Conservation (phyloP, 2,113 vertebrate species). For the Sprattus sprattus region DNA sequence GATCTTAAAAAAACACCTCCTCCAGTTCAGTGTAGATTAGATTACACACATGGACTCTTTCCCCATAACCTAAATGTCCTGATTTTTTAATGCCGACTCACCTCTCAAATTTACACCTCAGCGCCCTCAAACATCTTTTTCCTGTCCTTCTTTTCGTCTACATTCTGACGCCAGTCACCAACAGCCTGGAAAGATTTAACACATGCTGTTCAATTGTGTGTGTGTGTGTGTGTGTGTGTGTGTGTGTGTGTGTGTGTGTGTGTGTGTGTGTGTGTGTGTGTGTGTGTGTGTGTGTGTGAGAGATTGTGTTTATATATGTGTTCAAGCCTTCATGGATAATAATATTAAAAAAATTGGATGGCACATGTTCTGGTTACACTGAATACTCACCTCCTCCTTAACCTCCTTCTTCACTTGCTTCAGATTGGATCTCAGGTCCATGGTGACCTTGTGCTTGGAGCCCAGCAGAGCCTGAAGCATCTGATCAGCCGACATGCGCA, state of each 20-base stretch:
- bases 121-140: constrained; percentile 14
- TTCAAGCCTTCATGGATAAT: too few relatives aligned
- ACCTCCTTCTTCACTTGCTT: constrained; percentile 98
- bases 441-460: constrained; percentile 93
- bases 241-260: too few relatives aligned
- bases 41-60: too few relatives aligned
- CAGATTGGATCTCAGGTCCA: constrained; percentile 94
- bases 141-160: not conserved
- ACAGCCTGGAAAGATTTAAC: not conserved
- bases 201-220: too few relatives aligned
- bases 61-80: too few relatives aligned
- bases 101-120: not conserved
- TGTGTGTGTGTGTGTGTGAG: too few relatives aligned
- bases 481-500: constrained; percentile 91
- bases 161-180: not conserved
- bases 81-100: not conserved
- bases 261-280: too few relatives aligned
- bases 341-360: too few relatives aligned
- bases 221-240: too few relatives aligned
- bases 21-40: too few relatives aligned
- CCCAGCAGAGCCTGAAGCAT: constrained; percentile 94
- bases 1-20: not conserved
- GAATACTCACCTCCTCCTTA: constrained; percentile 81
- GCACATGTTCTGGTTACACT: too few relatives aligned
- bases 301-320: too few relatives aligned